A percentile compares a stretch with the other conserved stretches of the same genome.
phyloP scores from a whole-genome alignment of 2,797 vertebrate species.

The Thripadectes ignobilis region DNA sequence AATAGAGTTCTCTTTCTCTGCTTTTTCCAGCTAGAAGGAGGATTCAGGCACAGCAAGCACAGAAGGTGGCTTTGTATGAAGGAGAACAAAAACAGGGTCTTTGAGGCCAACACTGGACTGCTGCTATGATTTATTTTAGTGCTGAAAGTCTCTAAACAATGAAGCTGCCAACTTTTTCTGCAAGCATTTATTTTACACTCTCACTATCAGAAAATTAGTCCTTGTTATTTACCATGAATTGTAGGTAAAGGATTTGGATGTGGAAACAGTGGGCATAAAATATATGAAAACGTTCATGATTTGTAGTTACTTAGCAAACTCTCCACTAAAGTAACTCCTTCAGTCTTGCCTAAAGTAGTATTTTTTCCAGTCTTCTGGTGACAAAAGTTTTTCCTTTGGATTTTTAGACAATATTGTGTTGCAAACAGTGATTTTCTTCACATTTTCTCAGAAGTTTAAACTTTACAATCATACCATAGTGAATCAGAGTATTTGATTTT shows the following conservation, averaged over 20 bases:
- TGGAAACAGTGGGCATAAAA: neutral
- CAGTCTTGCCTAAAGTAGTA: neutral
- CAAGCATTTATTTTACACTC: neutral
- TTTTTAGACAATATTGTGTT: neutral
- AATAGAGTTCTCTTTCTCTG: neutral
- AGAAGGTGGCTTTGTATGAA: neutral
- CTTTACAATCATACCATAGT: neutral
- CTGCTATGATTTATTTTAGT: neutral
- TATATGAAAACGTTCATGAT: rapidly evolving
- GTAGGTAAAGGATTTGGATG: neutral
- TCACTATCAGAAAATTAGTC: neutral
- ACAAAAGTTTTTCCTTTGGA: neutral
- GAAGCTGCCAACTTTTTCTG: neutral
- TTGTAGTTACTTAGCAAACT: neutral
- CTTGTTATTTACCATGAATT: neutral
- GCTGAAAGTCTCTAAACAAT: neutral
- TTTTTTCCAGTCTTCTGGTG: neutral
- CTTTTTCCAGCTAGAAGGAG: neutral
- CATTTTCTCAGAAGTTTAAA: neutral
- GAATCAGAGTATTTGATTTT: slow-evolving; percentile 5
- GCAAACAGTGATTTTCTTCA: neutral
- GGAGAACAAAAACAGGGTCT: neutral
- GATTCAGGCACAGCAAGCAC: neutral
- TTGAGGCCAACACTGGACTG: neutral
- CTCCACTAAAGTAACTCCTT: neutral